Conservation (phyloP, 2,797 vertebrate species). For the Paramormyrops hopkinsi region DNA sequence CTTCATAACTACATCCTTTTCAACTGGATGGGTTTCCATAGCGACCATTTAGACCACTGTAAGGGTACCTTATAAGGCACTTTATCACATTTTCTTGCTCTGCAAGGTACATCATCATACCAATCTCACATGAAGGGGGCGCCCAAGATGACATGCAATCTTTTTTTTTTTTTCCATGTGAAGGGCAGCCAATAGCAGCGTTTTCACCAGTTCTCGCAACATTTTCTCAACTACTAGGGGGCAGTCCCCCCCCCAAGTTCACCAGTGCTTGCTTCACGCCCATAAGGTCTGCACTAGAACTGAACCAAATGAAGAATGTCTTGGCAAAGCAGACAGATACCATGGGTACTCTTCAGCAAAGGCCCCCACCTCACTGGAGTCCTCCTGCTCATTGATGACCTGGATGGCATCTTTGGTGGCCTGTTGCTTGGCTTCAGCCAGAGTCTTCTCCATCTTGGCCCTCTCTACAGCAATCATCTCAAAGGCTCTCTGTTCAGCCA, state of each 20-base stretch:
- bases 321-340: no score
- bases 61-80: neutral
- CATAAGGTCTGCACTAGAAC: neutral
- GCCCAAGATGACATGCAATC: neutral
- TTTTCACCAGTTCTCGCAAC: neutral
- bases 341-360: neutral
- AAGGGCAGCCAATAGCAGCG: neutral
- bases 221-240: neutral
- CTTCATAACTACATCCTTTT: neutral
- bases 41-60: neutral
- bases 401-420: constrained; percentile 89
- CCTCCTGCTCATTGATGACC: constrained; percentile 94
- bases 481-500: constrained; percentile 95
- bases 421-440: constrained; percentile 86
- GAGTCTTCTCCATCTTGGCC: constrained; percentile 96
- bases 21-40: neutral
- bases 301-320: neutral
- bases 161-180: neutral
- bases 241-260: neutral
- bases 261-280: neutral
- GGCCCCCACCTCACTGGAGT: constrained; percentile 85
- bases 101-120: neutral
- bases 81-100: neutral
- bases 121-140: neutral
- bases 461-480: constrained; percentile 93